Evolutionary conservation across 1,140 invertebrate species (phyloP).

Genomic region (Scaptomyza pallida): DNA sequence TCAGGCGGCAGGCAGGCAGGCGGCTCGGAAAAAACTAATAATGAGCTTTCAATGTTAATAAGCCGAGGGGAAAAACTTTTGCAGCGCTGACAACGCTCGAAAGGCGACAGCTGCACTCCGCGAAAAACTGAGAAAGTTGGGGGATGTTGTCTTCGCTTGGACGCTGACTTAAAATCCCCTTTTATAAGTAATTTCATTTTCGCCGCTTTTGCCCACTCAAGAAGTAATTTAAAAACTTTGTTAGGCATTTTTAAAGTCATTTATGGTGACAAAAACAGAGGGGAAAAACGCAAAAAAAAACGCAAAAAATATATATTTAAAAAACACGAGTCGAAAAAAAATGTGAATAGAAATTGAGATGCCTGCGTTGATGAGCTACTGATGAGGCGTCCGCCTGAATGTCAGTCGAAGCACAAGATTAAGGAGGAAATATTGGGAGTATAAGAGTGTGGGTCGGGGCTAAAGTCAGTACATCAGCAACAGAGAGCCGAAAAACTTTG

Average conservation of each 20-base stretch:
- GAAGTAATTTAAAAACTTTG: conserved; percentile 81
- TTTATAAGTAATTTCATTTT: conserved; percentile 77
- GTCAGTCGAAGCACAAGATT: not conserved
- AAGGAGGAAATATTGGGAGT: not conserved
- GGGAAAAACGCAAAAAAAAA: conserved; percentile 10
- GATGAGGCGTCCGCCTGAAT: conserved; percentile 55
- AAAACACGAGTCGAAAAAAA: conserved; percentile 28
- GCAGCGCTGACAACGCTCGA: conserved; percentile 16
- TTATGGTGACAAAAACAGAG: conserved; percentile 49
- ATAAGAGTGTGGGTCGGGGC: not conserved
- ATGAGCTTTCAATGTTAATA: conserved; percentile 82
- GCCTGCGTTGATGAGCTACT: conserved; percentile 72
- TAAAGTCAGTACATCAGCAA: conserved; percentile 51
- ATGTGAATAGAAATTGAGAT: conserved; percentile 51
- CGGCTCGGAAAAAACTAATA: conserved; percentile 68
- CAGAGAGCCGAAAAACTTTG: conserved; percentile 63
- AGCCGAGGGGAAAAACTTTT: conserved; percentile 42
- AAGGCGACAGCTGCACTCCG: conserved; percentile 66
- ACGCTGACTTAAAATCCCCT: conserved; percentile 64
- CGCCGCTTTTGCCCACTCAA: conserved; percentile 57
- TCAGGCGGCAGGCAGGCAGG: conserved; percentile 19
- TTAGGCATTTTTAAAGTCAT: conserved; percentile 80
- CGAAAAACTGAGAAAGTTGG: conserved; percentile 9
- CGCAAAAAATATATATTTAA: conserved; percentile 3
- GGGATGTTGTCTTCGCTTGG: not conserved